Evolutionary conservation across 1,140 invertebrate genomes (phyloP).

Genomic region (Theocolax elegans): DNA sequence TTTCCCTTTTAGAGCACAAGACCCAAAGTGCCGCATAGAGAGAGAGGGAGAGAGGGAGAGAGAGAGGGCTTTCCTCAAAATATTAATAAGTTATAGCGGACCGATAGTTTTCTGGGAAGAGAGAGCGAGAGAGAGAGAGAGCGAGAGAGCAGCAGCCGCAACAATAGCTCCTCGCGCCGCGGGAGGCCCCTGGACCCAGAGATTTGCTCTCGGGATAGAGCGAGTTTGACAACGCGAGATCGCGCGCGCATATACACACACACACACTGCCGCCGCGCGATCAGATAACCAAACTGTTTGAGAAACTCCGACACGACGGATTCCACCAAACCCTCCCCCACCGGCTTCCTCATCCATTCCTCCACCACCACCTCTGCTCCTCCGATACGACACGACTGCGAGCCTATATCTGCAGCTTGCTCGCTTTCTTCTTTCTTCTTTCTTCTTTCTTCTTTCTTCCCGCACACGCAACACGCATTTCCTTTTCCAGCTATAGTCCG

Average conservation of each 20-base stretch:
- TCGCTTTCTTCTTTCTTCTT: too few species aligned
- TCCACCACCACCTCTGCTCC: too few species aligned
- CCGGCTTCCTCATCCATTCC: constrained; percentile 29
- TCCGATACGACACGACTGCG: too few species aligned
- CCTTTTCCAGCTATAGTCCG: too few species aligned
- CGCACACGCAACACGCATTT: constrained; percentile 63
- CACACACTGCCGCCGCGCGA: constrained; percentile 47
- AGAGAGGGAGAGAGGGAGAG: neutral
- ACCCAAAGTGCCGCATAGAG: neutral
- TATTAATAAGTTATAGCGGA: constrained; percentile 67
- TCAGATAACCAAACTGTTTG: constrained; percentile 64
- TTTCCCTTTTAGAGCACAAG: neutral
- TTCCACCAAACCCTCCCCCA: constrained; percentile 44
- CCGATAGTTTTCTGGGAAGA: constrained; percentile 62
- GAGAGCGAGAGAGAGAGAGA: constrained; percentile 41
- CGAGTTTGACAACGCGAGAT: constrained; percentile 64
- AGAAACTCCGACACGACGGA: constrained; percentile 53
- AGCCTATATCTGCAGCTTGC: too few species aligned
- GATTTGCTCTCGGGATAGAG: constrained; percentile 62
- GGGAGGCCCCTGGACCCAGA: constrained; percentile 51
- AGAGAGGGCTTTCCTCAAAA: constrained; percentile 53
- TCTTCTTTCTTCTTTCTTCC: constrained; percentile 38
- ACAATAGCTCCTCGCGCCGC: constrained; percentile 63
- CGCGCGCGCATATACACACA: constrained; percentile 43
- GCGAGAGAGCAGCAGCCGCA: constrained; percentile 42